Conservation (phyloP, 2,113 vertebrate species). For the Furnarius figulus region DNA sequence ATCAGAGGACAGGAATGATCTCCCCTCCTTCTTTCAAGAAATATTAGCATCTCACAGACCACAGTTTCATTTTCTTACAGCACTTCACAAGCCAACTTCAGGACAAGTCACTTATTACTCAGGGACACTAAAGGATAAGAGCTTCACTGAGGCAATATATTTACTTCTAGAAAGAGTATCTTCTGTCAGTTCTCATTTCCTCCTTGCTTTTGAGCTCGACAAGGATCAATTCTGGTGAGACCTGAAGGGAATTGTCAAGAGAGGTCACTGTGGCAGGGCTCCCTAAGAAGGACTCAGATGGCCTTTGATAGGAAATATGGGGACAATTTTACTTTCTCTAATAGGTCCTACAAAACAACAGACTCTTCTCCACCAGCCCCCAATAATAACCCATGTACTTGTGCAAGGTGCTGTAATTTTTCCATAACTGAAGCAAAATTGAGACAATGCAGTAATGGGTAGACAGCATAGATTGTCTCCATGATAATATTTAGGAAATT, state of each 20-base stretch:
- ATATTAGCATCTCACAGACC: slow-evolving; percentile 1
- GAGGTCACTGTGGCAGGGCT: slow-evolving; percentile 13
- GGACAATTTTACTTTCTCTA: not conserved
- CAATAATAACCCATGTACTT: not conserved
- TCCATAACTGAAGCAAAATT: not conserved
- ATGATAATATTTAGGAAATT: not conserved
- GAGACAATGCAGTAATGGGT: not conserved
- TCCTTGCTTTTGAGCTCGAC: slow-evolving; percentile 26
- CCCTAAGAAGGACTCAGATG: not conserved
- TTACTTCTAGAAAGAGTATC: slow-evolving; percentile 5
- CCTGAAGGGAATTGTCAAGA: not conserved
- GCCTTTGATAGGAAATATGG: not conserved
- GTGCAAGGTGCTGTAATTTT: not conserved
- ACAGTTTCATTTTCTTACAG: slow-evolving; percentile 29
- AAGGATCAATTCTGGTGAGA: not conserved
- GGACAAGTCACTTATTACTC: slow-evolving; percentile 29
- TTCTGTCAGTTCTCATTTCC: slow-evolving; percentile 53
- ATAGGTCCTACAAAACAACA: not conserved
- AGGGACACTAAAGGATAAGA: slow-evolving; percentile 3
- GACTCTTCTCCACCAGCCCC: not conserved
- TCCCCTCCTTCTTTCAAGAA: not conserved
- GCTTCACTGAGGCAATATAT: slow-evolving; percentile 12
- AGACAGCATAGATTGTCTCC: not conserved
- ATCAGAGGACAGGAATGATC: slow-evolving; percentile 10
- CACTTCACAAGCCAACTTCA: not conserved